Evolutionary conservation across 2,797 vertebrate species (phyloP).

Genomic region (Phyllotis vaccarum): DNA sequence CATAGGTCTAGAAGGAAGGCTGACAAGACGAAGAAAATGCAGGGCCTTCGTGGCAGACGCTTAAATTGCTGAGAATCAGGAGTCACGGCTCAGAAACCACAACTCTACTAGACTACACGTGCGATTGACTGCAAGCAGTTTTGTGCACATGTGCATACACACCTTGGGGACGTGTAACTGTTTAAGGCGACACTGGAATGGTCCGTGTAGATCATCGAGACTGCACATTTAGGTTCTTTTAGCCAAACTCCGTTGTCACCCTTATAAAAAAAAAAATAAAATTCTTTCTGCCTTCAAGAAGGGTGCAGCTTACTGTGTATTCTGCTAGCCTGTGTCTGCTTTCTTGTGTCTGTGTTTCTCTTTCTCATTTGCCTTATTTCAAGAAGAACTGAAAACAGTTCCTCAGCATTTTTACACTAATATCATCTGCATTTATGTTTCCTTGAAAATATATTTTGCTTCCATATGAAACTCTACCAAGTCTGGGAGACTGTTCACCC

Average conservation of each 20-base stretch:
- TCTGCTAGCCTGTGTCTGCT: background rate
- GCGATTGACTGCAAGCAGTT: background rate
- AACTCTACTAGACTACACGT: background rate
- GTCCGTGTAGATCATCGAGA: background rate
- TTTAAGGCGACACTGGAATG: background rate
- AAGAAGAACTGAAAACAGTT: background rate
- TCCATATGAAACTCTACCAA: conserved; percentile 14
- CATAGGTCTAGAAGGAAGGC: background rate
- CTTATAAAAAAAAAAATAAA: conserved; percentile 44
- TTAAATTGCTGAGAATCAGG: background rate
- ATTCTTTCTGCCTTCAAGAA: conserved; percentile 8
- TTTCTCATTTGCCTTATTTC: conserved; percentile 13
- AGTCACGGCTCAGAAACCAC: conserved; percentile 20
- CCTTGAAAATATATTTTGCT: background rate
- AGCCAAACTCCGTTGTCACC: background rate
- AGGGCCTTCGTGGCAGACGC: background rate
- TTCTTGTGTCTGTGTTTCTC: background rate
- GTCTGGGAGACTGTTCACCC: conserved; percentile 25
- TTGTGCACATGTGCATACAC: background rate
- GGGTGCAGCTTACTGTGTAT: background rate
- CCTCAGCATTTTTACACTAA: background rate
- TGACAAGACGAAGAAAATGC: background rate
- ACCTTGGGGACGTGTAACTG: background rate
- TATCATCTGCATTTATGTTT: background rate
- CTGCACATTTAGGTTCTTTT: background rate